Evolutionary conservation across 2,888 invertebrate species (phyloP), one percentile per base, ranked within the genome.

Genomic region (Rhagophthalmus giganteus): DNA sequence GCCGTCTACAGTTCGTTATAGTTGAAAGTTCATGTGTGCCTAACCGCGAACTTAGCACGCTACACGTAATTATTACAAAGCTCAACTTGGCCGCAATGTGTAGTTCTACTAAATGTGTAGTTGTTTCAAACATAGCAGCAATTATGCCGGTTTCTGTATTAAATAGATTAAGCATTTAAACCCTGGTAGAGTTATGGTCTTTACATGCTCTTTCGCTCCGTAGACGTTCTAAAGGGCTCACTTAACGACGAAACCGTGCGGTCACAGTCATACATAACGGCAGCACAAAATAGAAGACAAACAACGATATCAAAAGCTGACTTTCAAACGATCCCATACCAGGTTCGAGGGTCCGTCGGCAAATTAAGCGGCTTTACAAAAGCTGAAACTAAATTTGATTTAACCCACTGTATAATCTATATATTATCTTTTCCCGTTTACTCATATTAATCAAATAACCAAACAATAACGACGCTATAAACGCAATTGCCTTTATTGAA

Each of bases 111-210:
- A 51, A 51, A 45, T 24, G 51, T 39, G 39, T 30, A 49, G 44
- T 45, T 48, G 48, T 54, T 49, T 35, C 54, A 44, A 54, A 49
- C 30, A 41, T 20, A 54, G 39, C 39, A 33, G 44, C 44, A 42
- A 50, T 50, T 50, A 49, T 47, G 37, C 41, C 24, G 41, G 33
- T 46, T 41, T 53, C 47, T 37, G 47, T 42, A 44, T 47, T 53
- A 53, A 53, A 53, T 47, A 47, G 53, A 53, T 53, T 53, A 53
- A 53, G 38, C 47, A 41, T 47, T 53, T 46, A 53, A 53, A 46
- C 46, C 47, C 37, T 32, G 10, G 20, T 34, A 44, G 32, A 47
- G 42, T 40, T 42, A 53, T 41, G 39, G 53, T 38, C 42, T 38
- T 42, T 47, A 47, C 38, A 41, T 53, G 47, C 47, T 53, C 42